phyloP scores from a whole-genome alignment of 2,888 invertebrate genomes.

The Brachycybe producta region DNA sequence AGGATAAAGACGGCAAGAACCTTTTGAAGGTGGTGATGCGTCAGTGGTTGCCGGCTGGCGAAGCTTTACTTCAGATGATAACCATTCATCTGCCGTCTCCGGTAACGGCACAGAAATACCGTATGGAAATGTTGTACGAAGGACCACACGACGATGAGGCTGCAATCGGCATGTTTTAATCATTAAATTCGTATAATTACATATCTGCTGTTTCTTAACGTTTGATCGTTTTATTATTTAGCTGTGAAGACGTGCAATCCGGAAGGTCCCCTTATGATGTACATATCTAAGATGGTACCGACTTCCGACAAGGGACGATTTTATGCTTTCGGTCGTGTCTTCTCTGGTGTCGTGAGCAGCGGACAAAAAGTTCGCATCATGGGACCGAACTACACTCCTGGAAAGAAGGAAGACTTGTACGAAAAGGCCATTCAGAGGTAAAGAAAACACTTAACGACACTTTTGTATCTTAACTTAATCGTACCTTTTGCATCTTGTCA shows the following conservation, averaged over 20 bases:
- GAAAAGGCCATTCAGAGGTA: conserved; percentile 93
- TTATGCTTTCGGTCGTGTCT: conserved; percentile 99
- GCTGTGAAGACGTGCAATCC: conserved; percentile 75
- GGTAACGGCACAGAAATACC: conserved; percentile 95
- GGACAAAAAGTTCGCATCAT: conserved; percentile 94
- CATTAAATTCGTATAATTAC: not conserved
- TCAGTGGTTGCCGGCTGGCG: conserved; percentile 98
- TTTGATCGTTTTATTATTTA: conserved; percentile 24
- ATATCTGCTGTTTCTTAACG: conserved; percentile 2
- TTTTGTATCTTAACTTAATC: too few relatives aligned
- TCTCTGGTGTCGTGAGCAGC: conserved; percentile 84
- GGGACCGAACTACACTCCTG: conserved; percentile 96
- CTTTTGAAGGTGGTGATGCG: conserved; percentile 96
- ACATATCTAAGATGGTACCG: conserved; percentile 99
- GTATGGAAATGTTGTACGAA: conserved; percentile 99
- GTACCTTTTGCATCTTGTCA: too few relatives aligned
- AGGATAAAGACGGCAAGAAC: conserved; percentile 90
- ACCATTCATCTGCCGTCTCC: conserved; percentile 99
- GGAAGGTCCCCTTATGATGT: conserved; percentile 98
- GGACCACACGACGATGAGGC: conserved; percentile 94
- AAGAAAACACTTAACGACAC: not conserved
- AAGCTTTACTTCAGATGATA: conserved; percentile 99
- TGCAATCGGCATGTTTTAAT: conserved; percentile 49
- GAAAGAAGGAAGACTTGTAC: conserved; percentile 97
- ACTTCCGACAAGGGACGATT: conserved; percentile 99